Percentiles rank a stretch among this genome's conserved stretches.
Conservation (phyloP, 2,113 vertebrate genomes). For the Lichenostomus cassidix region DNA sequence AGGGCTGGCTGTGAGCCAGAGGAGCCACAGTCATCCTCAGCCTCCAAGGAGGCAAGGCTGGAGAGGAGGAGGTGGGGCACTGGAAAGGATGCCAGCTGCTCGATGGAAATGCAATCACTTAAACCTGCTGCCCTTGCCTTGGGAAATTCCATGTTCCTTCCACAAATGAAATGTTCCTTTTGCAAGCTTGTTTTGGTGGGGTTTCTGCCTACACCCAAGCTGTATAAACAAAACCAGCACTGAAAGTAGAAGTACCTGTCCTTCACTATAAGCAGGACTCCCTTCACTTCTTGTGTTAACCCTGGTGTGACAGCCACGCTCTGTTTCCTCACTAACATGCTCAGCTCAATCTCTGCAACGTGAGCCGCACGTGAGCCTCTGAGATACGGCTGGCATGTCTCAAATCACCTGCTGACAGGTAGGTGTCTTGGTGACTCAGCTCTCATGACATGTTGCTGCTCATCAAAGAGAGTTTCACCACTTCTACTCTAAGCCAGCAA, state of each 20-base stretch:
- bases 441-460: background rate
- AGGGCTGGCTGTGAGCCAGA: background rate
- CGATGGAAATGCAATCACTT: background rate
- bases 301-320: background rate
- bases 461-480: background rate
- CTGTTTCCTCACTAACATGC: background rate
- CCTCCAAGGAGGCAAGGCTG: background rate
- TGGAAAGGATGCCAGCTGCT: background rate
- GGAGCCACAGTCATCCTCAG: background rate
- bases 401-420: background rate
- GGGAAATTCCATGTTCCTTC: constrained; percentile 43
- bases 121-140: background rate
- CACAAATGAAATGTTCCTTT: background rate
- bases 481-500: background rate
- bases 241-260: background rate
- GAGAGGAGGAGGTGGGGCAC: background rate
- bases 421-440: constrained; percentile 1
- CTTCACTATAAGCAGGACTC: background rate
- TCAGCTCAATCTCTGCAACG: background rate
- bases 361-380: background rate
- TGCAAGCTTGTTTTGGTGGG: constrained; percentile 36
- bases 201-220: background rate
- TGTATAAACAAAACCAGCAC: background rate
- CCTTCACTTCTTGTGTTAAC: background rate
- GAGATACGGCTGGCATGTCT: background rate